Evolutionary conservation across 2,113 vertebrate species (phyloP), one percentile per base, ranked within the genome.

Genomic region (Orthonyx spaldingii): DNA sequence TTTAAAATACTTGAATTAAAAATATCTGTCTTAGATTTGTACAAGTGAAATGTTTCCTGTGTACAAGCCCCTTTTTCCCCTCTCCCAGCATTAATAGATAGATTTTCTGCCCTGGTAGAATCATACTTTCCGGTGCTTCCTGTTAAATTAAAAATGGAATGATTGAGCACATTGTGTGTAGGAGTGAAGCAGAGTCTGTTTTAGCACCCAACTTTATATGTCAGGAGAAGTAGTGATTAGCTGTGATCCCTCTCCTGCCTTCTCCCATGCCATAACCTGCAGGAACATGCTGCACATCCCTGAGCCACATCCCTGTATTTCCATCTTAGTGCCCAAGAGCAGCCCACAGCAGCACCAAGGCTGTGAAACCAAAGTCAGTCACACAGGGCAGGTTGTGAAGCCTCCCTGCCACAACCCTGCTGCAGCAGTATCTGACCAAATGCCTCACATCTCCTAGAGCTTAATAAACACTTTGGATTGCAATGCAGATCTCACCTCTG

Each of bases 91-190:
- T 55, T 64, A 88, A 60, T 7, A 84, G 39, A 28, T 52, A 78
- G 50, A 74, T 70, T 84, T 82, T 87, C 47, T 92, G 44, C 33
- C 53, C 64, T 81, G 52, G 50, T n/a, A 90, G 64, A 90, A 59
- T 66, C 71, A 37, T 18, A 64, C 26, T 70, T 61, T 66, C 77
- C 44, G 69, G 64, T n/a, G 59, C 39, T 88, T 85, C 72, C 71
- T 11, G 1, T 90, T 93, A 71, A 28, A 90, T 89, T 90, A 90
- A 93, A 97, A 87, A 71, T 32, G 1, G 7, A 87, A 82, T 7
- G 28, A 74, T 21, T 57, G 90, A 96, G 88, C 93, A 94, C 90
- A 93, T 47, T 95, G 88, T 83, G 70, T 41, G 92, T 91, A 91
- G 94, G 94, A 93, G 96, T 50, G 82, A 83, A 86, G 76, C 2